phyloP scores from a whole-genome alignment of 2,888 invertebrate genomes.

The Thecocarcelia acutangulata region DNA sequence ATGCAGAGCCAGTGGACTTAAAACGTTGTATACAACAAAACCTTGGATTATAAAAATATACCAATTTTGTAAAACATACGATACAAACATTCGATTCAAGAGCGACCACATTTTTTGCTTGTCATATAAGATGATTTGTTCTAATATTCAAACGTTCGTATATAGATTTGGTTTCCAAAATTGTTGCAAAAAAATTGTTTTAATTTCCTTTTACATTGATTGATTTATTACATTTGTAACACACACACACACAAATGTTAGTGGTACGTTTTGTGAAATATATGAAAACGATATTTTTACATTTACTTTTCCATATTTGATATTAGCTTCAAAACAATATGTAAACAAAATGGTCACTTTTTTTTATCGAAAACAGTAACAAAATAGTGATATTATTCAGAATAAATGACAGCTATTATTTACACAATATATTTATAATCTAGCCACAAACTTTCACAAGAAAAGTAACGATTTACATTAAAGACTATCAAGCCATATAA shows the following conservation, averaged over 20 bases:
- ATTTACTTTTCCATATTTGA: slow-evolving; percentile 60
- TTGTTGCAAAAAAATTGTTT: slow-evolving; percentile 20
- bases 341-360: slow-evolving; percentile 54
- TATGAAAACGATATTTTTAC: slow-evolving; percentile 25
- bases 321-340: slow-evolving; percentile 66
- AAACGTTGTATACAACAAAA: no score
- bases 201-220: slow-evolving; percentile 55
- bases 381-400: background rate
- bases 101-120: no score
- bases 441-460: no score
- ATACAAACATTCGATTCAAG: background rate
- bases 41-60: no score
- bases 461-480: no score
- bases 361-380: background rate
- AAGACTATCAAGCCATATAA: no score
- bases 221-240: slow-evolving; percentile 58
- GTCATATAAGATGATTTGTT: no score
- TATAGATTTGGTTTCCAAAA: slow-evolving; percentile 16
- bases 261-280: background rate
- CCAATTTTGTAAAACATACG: no score
- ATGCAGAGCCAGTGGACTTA: no score
- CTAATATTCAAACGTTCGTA: background rate
- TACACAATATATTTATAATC: no score
- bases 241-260: background rate
- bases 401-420: background rate